Conservation (phyloP, 1,140 invertebrate species). For the Bombus pascuorum region DNA sequence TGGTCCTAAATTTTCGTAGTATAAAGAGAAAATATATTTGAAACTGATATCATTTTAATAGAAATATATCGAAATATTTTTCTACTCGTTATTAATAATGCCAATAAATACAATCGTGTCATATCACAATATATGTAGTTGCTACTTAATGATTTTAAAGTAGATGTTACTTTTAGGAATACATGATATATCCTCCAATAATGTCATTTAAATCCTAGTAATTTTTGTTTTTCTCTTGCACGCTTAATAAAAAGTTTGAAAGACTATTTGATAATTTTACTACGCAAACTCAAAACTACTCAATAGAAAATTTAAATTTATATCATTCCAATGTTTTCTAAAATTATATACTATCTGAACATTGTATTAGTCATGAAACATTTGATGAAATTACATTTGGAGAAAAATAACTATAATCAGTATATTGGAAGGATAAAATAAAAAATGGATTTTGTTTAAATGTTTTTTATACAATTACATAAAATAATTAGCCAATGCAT, state of each 20-base stretch:
- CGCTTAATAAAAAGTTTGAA: neutral
- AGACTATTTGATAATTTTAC: neutral
- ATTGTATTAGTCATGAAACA: neutral
- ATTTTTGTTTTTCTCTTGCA: neutral
- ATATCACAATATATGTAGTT: neutral
- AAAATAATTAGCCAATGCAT: neutral
- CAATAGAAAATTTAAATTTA: neutral
- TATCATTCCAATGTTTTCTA: neutral
- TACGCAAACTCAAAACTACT: neutral
- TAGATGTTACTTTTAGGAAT: neutral
- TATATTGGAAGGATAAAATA: neutral
- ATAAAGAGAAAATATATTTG: neutral
- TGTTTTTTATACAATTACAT: neutral
- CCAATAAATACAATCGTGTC: neutral
- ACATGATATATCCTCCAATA: neutral
- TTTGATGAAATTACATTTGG: neutral
- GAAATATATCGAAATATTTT: neutral
- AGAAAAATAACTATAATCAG: neutral
- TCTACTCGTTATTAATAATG: neutral
- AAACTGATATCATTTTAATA: neutral
- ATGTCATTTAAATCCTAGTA: neutral
- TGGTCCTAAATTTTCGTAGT: conserved; percentile 4
- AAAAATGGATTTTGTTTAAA: neutral
- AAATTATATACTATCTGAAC: neutral
- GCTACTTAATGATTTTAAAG: neutral